A percentile compares a stretch with the other conserved stretches of the same genome.
Conservation (phyloP, 2,797 vertebrate genomes). For the Hydrophis major region DNA sequence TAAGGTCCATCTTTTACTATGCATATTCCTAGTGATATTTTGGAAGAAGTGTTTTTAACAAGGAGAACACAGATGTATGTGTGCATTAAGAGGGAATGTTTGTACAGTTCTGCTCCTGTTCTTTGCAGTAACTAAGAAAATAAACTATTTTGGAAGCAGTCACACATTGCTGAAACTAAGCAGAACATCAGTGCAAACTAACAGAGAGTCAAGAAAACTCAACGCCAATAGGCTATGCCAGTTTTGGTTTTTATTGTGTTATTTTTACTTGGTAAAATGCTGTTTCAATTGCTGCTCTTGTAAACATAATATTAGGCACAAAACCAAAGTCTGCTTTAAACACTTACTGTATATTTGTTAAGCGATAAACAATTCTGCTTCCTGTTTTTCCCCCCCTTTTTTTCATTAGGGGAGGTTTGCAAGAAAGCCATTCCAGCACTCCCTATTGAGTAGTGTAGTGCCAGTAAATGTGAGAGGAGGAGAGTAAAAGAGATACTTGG, state of each 20-base stretch:
- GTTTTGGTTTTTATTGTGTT: not conserved
- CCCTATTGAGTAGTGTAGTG: not conserved
- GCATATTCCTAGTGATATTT: not conserved
- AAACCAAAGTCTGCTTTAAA: not conserved
- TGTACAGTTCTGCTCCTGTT: not conserved
- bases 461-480: slow-evolving; percentile 27
- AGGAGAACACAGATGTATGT: not conserved
- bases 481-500: slow-evolving; percentile 69
- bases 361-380: not conserved
- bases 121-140: not conserved
- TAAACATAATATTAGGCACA: not conserved
- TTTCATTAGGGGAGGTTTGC: not conserved
- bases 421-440: not conserved
- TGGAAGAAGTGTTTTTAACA: not conserved
- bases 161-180: not conserved
- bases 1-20: not conserved
- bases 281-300: not conserved
- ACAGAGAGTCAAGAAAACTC: not conserved
- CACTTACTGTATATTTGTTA: not conserved
- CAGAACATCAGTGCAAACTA: not conserved
- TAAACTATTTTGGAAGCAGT: not conserved
- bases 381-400: no score
- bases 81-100: not conserved
- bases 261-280: not conserved
- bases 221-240: not conserved